A percentile compares a stretch with the other conserved stretches of the same genome.
Evolutionary conservation across 2,888 invertebrate genomes (phyloP).

Genomic region (Aspidiotus rigidus): DNA sequence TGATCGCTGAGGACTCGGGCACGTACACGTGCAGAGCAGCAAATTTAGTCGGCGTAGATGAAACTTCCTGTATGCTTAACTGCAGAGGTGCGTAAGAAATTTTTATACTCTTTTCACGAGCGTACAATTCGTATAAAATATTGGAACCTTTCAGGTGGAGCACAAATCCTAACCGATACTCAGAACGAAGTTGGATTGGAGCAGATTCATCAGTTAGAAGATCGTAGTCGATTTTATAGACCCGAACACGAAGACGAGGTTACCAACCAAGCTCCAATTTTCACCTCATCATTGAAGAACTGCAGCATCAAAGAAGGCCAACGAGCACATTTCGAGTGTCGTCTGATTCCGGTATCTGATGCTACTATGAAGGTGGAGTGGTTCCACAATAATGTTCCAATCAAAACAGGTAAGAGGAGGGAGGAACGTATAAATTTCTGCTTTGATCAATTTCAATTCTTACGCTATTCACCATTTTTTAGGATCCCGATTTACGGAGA

Average conservation of each 20-base stretch:
- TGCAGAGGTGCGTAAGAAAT: slow-evolving; percentile 52
- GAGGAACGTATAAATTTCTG: neutral
- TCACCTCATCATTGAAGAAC: slow-evolving; percentile 84
- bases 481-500: slow-evolving; percentile 87
- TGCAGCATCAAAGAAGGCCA: slow-evolving; percentile 90
- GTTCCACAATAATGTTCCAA: slow-evolving; percentile 83
- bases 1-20: slow-evolving; percentile 92
- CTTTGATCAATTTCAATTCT: neutral
- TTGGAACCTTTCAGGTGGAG: slow-evolving; percentile 44
- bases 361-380: slow-evolving; percentile 88
- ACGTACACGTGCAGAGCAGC: slow-evolving; percentile 88
- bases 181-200: slow-evolving; percentile 81
- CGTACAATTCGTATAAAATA: neutral
- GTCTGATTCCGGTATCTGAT: slow-evolving; percentile 88
- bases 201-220: slow-evolving; percentile 83
- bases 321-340: slow-evolving; percentile 87
- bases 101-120: neutral
- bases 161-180: slow-evolving; percentile 72
- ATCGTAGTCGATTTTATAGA: slow-evolving; percentile 66
- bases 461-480: slow-evolving; percentile 4
- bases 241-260: slow-evolving; percentile 68
- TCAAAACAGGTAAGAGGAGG: slow-evolving; percentile 59
- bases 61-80: slow-evolving; percentile 62
- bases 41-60: slow-evolving; percentile 81
- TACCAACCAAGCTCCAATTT: slow-evolving; percentile 83